phyloP scores from a whole-genome alignment of 2,797 vertebrate genomes.

The Spinibarbus caldwelli region DNA sequence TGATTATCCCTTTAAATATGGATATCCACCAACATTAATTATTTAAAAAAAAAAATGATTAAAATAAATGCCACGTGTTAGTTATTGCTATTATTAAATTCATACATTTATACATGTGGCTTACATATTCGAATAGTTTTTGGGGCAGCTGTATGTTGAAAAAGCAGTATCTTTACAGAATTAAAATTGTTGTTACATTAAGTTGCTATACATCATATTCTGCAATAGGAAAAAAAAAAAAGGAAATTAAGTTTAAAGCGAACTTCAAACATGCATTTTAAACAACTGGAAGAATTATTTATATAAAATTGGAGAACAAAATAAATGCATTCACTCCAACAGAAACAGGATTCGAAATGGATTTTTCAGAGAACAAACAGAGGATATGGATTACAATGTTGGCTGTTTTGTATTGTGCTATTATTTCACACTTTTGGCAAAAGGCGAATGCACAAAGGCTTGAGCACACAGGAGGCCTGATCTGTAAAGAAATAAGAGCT shows the following conservation, averaged over 20 bases:
- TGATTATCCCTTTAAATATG: background rate
- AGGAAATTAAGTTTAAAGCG: background rate
- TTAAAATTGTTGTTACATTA: background rate
- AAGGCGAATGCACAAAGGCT: slow-evolving; percentile 20
- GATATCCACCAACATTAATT: background rate
- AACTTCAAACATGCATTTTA: slow-evolving; percentile 3
- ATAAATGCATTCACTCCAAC: slow-evolving; percentile 16
- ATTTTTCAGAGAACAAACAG: slow-evolving; percentile 43
- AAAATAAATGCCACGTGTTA: too few species aligned
- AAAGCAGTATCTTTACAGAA: background rate
- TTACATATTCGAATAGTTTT: background rate
- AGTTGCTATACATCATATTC: background rate
- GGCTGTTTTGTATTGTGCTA: slow-evolving; percentile 35
- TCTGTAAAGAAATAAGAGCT: background rate
- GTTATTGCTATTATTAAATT: too few species aligned
- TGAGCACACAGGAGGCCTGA: slow-evolving; percentile 27
- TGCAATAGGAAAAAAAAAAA: background rate
- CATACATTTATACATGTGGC: background rate
- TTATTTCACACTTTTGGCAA: slow-evolving; percentile 38
- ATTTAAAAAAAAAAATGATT: background rate
- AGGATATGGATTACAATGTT: slow-evolving; percentile 17
- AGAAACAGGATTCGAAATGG: slow-evolving; percentile 38
- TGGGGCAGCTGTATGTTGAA: background rate
- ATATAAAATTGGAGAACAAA: slow-evolving; percentile 6
- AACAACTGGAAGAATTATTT: background rate